These are phyloP conservation scores for Stercorarius parasiticus DNA, from an alignment of 2,113 vertebrate species.

Conservation along the genomic window DNA sequence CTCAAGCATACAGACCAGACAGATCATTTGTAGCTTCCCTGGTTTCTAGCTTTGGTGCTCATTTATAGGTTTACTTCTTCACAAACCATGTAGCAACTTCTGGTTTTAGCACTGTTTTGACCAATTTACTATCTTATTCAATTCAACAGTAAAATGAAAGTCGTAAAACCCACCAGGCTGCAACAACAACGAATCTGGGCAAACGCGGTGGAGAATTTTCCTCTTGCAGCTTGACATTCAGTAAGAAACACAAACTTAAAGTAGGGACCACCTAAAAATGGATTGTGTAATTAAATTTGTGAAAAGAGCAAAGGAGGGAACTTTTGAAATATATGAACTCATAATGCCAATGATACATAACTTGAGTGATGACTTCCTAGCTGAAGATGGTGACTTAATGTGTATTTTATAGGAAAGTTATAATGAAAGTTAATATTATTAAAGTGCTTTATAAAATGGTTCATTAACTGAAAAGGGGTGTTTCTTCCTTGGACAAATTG, in stretches of 20 bases:
- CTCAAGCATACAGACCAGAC: neutral
- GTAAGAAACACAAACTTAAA: neutral
- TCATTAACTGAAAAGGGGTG: neutral
- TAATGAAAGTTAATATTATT: neutral
- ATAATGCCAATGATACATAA: neutral
- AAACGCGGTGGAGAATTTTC: neutral
- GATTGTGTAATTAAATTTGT: neutral
- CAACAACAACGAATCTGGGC: neutral
- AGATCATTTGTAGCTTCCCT: neutral
- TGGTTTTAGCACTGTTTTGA: neutral
- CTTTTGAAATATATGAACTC: neutral
- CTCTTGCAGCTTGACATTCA: neutral
- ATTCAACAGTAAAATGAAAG: neutral
- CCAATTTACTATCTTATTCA: neutral
- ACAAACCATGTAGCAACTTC: neutral
- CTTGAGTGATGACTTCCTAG: neutral
- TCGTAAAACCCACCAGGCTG: neutral
- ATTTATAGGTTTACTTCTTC: neutral
- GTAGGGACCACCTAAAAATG: neutral
- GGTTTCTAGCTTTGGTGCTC: neutral
- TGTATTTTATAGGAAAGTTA: neutral
- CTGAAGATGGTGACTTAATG: neutral
- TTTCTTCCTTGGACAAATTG: constrained; percentile 8
- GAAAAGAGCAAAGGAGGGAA: neutral
- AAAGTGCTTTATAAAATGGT: neutral